These are phyloP conservation scores for Epinotia brunnichana DNA, from an alignment of 2,888 invertebrate genomes.

Conservation along the genomic window DNA sequence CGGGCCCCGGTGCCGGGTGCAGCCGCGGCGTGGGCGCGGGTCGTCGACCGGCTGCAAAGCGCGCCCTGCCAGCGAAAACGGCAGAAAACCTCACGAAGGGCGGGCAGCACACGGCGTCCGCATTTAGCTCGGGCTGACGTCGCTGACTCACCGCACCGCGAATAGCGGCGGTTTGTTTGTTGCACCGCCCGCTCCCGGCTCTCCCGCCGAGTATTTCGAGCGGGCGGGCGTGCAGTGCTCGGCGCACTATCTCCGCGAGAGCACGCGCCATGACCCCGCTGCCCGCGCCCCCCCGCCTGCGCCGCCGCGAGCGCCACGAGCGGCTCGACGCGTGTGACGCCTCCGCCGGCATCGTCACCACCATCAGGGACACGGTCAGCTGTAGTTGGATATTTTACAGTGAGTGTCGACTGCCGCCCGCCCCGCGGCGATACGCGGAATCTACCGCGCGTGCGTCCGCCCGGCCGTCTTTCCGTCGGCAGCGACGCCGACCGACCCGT, in stretches of 20 bases:
- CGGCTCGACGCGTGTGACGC: conserved; percentile 80
- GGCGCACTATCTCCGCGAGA: conserved; percentile 71
- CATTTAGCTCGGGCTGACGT: conserved; percentile 81
- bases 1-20: conserved; percentile 65
- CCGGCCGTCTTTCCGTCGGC: conserved; percentile 49
- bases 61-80: conserved; percentile 77
- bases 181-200: conserved; percentile 80
- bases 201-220: conserved; percentile 77
- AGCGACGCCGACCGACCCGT: conserved; percentile 48
- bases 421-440: conserved; percentile 45
- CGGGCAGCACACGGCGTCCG: conserved; percentile 80
- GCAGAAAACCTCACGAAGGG: conserved; percentile 82
- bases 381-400: conserved; percentile 91
- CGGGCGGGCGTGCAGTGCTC: conserved; percentile 72
- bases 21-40: conserved; percentile 74
- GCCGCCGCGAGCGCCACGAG: conserved; percentile 55
- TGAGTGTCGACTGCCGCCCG: conserved; percentile 75
- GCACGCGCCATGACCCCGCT: conserved; percentile 77
- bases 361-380: conserved; percentile 86
- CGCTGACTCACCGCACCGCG: conserved; percentile 80
- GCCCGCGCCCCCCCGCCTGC: conserved; percentile 72
- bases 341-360: conserved; percentile 84
- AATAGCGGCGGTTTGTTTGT: conserved; percentile 82
- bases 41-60: conserved; percentile 77
- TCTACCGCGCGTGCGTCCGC: conserved; percentile 52